These are phyloP conservation scores for Alethe castanea DNA, from an alignment of 2,113 vertebrate species.

Conservation along the genomic window DNA sequence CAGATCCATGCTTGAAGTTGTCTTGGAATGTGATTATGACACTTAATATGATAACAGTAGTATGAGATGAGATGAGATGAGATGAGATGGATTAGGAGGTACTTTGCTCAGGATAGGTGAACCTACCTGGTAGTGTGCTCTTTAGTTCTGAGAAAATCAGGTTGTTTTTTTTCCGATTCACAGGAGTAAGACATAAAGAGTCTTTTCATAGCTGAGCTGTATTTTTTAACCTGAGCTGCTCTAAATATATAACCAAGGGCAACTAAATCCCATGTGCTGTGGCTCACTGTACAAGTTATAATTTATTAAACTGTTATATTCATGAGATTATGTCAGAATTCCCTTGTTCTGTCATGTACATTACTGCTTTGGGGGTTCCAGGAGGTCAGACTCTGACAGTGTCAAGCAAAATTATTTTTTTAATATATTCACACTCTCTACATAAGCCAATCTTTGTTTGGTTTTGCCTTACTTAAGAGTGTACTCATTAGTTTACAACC, in stretches of 20 bases:
- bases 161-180: not conserved
- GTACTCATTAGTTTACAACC: not conserved
- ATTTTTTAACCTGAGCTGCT: conserved; percentile 7
- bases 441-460: not conserved
- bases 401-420: conserved; percentile 18
- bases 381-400: not conserved
- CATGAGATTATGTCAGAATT: conserved; percentile 24
- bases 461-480: not conserved
- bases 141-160: not conserved
- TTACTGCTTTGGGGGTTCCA: not conserved
- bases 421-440: conserved; percentile 15
- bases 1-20: not conserved
- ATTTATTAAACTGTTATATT: conserved; percentile 36
- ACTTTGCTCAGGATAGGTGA: not conserved
- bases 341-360: not conserved
- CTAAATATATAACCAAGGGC: not conserved
- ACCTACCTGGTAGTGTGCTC: not conserved
- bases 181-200: not conserved
- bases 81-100: not conserved
- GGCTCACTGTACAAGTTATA: not conserved
- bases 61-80: not conserved
- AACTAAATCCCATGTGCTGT: not conserved
- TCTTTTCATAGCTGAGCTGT: not conserved
- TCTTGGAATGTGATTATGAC: not conserved
- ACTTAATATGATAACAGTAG: not conserved